phyloP scores from a whole-genome alignment of 2,797 vertebrate species.

The Gymnothorax reevesii region DNA sequence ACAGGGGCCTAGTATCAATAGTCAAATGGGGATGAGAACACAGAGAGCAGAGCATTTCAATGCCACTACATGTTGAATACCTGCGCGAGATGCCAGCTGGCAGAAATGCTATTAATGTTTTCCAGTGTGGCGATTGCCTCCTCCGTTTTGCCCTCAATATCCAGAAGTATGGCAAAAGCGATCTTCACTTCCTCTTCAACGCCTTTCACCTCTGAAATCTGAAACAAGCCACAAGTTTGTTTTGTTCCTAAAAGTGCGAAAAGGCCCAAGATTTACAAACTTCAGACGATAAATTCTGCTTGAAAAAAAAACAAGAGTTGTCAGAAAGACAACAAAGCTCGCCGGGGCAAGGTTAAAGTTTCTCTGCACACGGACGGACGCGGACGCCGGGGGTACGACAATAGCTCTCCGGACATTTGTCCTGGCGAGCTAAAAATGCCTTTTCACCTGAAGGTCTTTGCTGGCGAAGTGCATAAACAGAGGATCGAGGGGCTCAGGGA shows the following conservation, averaged over 20 bases:
- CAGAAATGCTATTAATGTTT: conserved; percentile 83
- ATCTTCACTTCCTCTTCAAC: conserved; percentile 85
- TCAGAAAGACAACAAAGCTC: no score
- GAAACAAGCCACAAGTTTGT: neutral
- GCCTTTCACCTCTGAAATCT: conserved; percentile 78
- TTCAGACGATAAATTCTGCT: neutral
- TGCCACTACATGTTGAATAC: conserved; percentile 64
- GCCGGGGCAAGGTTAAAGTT: no score
- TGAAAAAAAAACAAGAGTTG: no score
- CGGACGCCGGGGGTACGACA: no score
- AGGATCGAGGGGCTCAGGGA: conserved; percentile 90
- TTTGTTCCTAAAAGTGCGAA: neutral
- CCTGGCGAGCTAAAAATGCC: no score
- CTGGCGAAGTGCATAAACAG: conserved; percentile 91
- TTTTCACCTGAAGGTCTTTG: conserved; percentile 85
- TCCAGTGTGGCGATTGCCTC: conserved; percentile 88
- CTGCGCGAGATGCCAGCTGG: conserved; percentile 90
- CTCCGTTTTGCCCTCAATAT: conserved; percentile 90
- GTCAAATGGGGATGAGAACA: neutral
- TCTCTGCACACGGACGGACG: no score
- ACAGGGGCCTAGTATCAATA: no score
- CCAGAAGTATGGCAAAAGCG: conserved; percentile 81
- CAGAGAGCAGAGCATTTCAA: conserved; percentile 27
- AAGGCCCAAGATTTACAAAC: neutral
- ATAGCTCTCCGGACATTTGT: no score